Percentiles rank a stretch among this genome's conserved stretches.
phyloP scores from a whole-genome alignment of 2,113 vertebrate genomes.

The Colinus virginianus region DNA sequence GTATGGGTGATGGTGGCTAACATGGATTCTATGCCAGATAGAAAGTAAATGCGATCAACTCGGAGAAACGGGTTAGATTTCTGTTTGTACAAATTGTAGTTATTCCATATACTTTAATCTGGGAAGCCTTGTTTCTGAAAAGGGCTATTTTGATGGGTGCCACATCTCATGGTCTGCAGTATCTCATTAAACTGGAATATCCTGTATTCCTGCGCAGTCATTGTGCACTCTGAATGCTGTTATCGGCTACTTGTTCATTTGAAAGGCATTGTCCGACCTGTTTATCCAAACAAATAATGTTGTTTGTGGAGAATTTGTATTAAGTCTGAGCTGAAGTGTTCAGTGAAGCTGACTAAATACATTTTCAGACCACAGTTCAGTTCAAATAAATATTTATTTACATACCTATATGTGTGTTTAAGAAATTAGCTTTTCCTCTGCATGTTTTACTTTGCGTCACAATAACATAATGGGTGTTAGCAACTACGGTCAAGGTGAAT shows the following conservation, averaged over 20 bases:
- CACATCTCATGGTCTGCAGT: not conserved
- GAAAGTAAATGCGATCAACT: slow-evolving; percentile 1
- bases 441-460: not conserved
- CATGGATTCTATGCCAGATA: not conserved
- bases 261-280: not conserved
- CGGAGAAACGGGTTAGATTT: not conserved
- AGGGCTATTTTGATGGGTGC: not conserved
- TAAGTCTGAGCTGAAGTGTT: not conserved
- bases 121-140: not conserved
- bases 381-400: not conserved
- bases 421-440: not conserved
- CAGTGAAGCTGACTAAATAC: not conserved
- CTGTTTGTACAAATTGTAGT: not conserved
- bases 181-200: not conserved
- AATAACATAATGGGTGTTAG: not conserved
- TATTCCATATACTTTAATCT: slow-evolving; percentile 26
- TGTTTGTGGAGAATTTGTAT: not conserved
- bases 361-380: not conserved
- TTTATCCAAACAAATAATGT: not conserved
- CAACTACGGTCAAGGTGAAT: not conserved
- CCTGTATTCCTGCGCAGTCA: not conserved
- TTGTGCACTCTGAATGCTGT: not conserved
- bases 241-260: not conserved
- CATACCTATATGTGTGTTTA: not conserved
- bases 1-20: not conserved